Conservation (phyloP, 2,888 invertebrate species). For the Panopea generosa region DNA sequence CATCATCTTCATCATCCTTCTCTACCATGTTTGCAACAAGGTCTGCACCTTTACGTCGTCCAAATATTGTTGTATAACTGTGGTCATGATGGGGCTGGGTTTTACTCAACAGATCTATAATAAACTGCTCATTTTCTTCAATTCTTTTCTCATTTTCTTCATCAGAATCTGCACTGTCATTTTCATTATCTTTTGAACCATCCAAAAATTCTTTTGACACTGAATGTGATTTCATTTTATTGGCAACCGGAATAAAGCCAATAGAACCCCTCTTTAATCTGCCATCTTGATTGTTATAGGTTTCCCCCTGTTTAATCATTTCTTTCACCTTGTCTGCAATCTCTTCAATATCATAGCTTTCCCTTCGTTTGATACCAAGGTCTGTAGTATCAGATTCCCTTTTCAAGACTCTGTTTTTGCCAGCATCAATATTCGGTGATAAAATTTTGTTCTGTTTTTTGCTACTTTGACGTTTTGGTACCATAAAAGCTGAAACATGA, state of each 20-base stretch:
- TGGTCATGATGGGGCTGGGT: constrained; percentile 80
- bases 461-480: constrained; percentile 7
- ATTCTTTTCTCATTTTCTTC: constrained; percentile 68
- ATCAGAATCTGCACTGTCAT: constrained; percentile 58
- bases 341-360: neutral
- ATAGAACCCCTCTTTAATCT: constrained; percentile 17
- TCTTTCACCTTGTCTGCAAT: neutral
- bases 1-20: constrained; percentile 4
- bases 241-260: constrained; percentile 30
- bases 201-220: constrained; percentile 14
- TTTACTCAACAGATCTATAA: constrained; percentile 72
- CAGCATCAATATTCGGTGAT: neutral
- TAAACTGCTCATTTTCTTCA: constrained; percentile 78
- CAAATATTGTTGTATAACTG: constrained; percentile 80
- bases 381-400: too few relatives aligned
- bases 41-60: constrained; percentile 42
- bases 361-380: neutral
- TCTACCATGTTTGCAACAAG: constrained; percentile 4
- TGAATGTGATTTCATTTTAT: constrained; percentile 28
- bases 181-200: neutral
- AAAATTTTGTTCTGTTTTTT: constrained; percentile 7
- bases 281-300: neutral
- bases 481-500: constrained; percentile 20
- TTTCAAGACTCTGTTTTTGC: neutral
- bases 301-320: neutral